These are phyloP conservation scores for Panthera uncia DNA, from an alignment of 2,113 vertebrate genomes.

Conservation along the genomic window DNA sequence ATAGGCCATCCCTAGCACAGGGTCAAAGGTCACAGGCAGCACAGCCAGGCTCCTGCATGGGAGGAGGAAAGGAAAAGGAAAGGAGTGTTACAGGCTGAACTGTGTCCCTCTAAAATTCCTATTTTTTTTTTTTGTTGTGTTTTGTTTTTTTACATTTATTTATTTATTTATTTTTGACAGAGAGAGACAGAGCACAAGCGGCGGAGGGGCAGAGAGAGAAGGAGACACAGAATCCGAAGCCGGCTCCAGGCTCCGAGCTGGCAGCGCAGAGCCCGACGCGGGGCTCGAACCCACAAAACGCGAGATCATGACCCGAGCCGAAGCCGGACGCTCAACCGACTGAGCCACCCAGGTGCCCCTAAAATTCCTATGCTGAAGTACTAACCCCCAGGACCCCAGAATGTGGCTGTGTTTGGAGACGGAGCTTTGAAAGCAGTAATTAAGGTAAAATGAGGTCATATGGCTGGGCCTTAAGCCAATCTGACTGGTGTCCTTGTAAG, in stretches of 20 bases:
- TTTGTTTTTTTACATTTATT: no score
- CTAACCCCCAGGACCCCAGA: neutral
- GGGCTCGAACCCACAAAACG: no score
- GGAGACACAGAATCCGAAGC: no score
- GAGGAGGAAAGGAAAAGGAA: no score
- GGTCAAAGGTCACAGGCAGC: neutral
- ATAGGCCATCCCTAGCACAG: neutral
- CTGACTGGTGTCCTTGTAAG: neutral
- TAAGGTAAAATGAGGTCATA: neutral
- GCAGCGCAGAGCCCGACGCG: no score
- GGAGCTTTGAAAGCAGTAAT: neutral
- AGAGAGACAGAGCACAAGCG: no score
- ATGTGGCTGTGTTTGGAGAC: neutral
- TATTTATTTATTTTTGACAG: no score
- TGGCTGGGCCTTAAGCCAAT: neutral
- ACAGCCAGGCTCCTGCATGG: neutral
- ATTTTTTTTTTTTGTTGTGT: no score
- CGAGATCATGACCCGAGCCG: no score
- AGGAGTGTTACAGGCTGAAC: neutral
- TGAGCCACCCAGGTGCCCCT: neutral
- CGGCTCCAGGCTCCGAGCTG: no score
- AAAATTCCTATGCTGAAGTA: neutral
- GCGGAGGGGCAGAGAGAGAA: no score
- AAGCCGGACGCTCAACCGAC: no score
- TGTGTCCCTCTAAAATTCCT: neutral